Evolutionary conservation across 2,888 invertebrate species (phyloP).

Genomic region (Oligia latruncula): DNA sequence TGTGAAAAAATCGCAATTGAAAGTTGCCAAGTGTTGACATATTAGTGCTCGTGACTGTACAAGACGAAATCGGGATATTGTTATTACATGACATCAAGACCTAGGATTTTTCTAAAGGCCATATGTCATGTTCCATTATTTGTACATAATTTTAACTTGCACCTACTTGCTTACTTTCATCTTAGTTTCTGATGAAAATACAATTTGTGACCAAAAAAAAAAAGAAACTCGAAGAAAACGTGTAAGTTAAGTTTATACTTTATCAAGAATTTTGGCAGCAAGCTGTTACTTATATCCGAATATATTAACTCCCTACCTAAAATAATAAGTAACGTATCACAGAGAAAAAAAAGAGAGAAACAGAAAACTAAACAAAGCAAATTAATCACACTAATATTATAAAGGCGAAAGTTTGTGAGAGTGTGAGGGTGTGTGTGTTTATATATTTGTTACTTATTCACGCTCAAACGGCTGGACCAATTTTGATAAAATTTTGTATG

Average conservation of each 20-base stretch:
- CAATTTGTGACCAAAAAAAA: background rate
- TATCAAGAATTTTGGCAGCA: background rate
- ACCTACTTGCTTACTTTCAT: background rate
- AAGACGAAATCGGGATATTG: background rate
- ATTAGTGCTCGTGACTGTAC: too few relatives aligned
- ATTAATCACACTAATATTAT: background rate
- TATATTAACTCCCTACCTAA: background rate
- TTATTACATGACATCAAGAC: background rate
- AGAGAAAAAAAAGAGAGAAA: too few relatives aligned
- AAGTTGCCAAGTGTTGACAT: too few relatives aligned
- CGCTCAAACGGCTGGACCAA: too few relatives aligned
- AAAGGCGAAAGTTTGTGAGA: too few relatives aligned
- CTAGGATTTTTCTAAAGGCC: background rate
- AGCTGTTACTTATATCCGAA: background rate
- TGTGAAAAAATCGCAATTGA: too few relatives aligned
- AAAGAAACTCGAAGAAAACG: background rate
- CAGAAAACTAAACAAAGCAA: background rate
- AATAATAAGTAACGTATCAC: too few relatives aligned
- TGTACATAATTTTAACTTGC: background rate
- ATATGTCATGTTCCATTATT: background rate
- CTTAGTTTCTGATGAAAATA: slow-evolving; percentile 1
- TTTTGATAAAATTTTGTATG: too few relatives aligned
- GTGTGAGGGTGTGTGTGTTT: too few relatives aligned
- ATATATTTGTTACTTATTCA: too few relatives aligned
- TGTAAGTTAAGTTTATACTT: background rate